Evolutionary conservation across 2,113 vertebrate species (phyloP), one percentile per base, ranked within the genome.

Genomic region (Pachyramphus minor): DNA sequence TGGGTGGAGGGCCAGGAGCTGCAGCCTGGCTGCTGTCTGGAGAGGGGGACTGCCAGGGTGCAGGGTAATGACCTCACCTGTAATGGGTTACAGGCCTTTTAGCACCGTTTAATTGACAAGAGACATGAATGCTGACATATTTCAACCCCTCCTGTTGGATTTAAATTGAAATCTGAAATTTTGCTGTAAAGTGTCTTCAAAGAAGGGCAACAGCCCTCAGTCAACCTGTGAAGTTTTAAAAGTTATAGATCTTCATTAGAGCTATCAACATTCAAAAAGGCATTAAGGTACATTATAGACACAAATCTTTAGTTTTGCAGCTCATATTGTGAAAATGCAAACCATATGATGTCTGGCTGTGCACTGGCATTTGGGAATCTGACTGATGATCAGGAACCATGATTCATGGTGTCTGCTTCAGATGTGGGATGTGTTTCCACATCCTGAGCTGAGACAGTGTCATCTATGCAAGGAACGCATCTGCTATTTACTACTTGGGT

Each of bases 291-390:
- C 23, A 17, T 35, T 60, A 14, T 17, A 37, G 58, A 25, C n/a
- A 60, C 22, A 37, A 3, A 4, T 71, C 16, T 37, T 37, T 39
- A 4, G 6, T n/a, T 93, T 50, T 45, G 42, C 30, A 35, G 8
- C 28, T 62, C 9, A 6, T 50, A 5, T 28, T 28, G 28, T 39
- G 18, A 62, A 50, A 13, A 27, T 44, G 14, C 3, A 42, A 66
- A 53, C 31, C 18, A 20, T 27, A 41, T 6, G 9, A 67, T 31
- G 11, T 55, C 21, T 0, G 4, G 15, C 9, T 73, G 49, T 0
- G 1, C 12, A 11, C 1, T 59, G 39, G 18, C 39, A 52, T 68
- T 62, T 68, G 30, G 30, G 14, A 53, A 30, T 67, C 53, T 71
- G 35, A 67, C 19, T 62, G 47, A 68, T 62, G 33, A 68, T 23